phyloP scores from a whole-genome alignment of 2,797 vertebrate species.

The Phalloptychus januarius region DNA sequence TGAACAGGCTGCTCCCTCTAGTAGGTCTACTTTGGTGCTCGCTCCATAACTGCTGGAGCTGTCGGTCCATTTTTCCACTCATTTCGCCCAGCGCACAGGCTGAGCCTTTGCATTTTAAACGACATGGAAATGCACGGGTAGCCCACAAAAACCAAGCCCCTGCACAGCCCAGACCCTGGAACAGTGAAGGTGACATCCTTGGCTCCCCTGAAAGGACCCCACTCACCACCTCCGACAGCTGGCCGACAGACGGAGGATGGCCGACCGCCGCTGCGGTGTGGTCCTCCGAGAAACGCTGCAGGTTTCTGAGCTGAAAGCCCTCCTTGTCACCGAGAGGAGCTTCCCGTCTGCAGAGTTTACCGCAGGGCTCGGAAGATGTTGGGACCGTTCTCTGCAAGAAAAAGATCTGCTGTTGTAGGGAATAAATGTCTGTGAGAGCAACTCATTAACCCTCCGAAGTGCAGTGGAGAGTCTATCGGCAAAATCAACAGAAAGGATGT shows the following conservation, averaged over 20 bases:
- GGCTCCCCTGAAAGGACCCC: conserved; percentile 65
- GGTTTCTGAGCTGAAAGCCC: conserved; percentile 65
- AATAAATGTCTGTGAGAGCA: conserved; percentile 49
- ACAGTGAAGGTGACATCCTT: conserved; percentile 75
- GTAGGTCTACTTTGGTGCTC: conserved; percentile 23
- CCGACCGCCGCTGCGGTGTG: conserved; percentile 53
- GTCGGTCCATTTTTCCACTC: conserved; percentile 54
- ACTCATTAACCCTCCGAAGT: conserved; percentile 59
- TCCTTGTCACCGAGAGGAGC: conserved; percentile 67
- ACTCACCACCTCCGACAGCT: conserved; percentile 53
- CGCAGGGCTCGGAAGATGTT: conserved; percentile 59
- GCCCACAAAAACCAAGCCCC: conserved; percentile 49
- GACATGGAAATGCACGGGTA: conserved; percentile 46
- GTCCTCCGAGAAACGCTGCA: conserved; percentile 50
- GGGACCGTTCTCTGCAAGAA: conserved; percentile 45
- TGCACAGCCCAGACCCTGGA: conserved; percentile 48
- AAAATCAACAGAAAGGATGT: conserved; percentile 62
- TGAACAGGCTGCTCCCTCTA: conserved; percentile 23
- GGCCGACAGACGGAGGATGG: conserved; percentile 41
- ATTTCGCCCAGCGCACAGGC: conserved; percentile 51
- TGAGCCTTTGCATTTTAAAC: conserved; percentile 57
- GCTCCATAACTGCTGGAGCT: conserved; percentile 32
- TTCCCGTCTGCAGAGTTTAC: conserved; percentile 43
- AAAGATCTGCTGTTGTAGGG: conserved; percentile 56
- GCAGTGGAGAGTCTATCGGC: conserved; percentile 53